These are phyloP conservation scores for Alethe diademata DNA, from an alignment of 2,113 vertebrate species.

Conservation along the genomic window DNA sequence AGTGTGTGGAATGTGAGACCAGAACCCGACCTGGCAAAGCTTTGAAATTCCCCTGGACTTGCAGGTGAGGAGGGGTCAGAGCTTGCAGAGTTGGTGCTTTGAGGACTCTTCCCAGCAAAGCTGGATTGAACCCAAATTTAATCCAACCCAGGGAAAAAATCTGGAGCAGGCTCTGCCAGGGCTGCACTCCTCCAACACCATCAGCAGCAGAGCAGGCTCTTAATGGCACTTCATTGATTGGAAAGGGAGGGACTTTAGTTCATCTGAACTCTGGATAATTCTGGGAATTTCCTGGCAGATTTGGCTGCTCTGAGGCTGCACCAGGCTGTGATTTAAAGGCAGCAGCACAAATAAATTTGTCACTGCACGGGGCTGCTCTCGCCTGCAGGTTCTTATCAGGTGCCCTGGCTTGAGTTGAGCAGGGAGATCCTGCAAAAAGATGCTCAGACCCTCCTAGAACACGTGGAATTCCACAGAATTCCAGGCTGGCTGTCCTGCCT, in stretches of 20 bases:
- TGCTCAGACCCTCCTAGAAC: neutral
- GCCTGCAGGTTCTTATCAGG: neutral
- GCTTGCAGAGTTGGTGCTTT: neutral
- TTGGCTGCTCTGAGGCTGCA: neutral
- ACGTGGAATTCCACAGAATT: neutral
- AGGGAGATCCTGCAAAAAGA: neutral
- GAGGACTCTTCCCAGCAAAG: neutral
- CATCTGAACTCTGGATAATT: neutral
- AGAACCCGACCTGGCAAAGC: neutral
- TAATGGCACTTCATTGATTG: neutral
- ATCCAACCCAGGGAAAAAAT: neutral
- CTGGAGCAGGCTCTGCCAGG: neutral
- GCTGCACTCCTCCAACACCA: neutral
- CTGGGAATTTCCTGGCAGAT: neutral
- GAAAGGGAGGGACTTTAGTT: neutral
- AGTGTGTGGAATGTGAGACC: rapidly evolving
- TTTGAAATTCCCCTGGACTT: neutral
- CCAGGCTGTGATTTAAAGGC: neutral
- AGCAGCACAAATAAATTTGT: neutral
- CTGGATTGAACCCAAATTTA: neutral
- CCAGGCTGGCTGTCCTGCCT: neutral
- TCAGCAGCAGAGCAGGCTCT: neutral
- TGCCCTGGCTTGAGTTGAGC: neutral
- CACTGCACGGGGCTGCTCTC: neutral
- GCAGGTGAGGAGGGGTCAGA: neutral